Percentiles rank a stretch among this genome's conserved stretches.
These are phyloP conservation scores for Neodiprion fabricii DNA, from an alignment of 1,140 invertebrate species.

Conservation along the genomic window DNA sequence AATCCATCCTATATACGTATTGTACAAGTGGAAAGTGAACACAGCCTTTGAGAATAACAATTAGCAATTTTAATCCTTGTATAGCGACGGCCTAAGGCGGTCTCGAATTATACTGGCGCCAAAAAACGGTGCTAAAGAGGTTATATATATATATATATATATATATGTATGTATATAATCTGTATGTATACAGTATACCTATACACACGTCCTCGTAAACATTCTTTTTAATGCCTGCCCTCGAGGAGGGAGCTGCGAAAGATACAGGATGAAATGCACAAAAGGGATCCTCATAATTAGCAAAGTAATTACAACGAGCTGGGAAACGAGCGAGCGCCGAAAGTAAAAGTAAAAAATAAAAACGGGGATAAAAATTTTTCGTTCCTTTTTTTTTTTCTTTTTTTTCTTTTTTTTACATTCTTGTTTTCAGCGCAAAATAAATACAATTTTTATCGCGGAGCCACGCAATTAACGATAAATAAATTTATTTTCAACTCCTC, in stretches of 20 bases:
- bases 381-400: constrained; percentile 11
- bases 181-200: constrained; percentile 40
- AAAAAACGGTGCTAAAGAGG: not conserved
- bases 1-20: too few species aligned
- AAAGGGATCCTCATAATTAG: constrained; percentile 4
- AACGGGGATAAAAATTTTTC: constrained; percentile 24
- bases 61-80: constrained; percentile 52
- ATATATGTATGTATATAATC: not conserved
- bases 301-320: not conserved
- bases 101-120: not conserved
- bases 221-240: constrained; percentile 39
- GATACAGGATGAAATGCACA: constrained; percentile 10
- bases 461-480: too few species aligned
- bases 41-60: constrained; percentile 48
- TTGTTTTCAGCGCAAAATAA: too few species aligned
- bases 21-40: too few species aligned
- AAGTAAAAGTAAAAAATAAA: constrained; percentile 17
- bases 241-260: constrained; percentile 17
- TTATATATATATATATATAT: not conserved
- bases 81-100: constrained; percentile 24
- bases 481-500: too few species aligned
- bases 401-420: too few species aligned
- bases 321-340: constrained; percentile 8
- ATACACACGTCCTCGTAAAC: constrained; percentile 37
- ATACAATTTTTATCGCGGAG: too few species aligned